phyloP scores from a whole-genome alignment of 2,113 vertebrate species.

The Ariopsis seemanni region DNA sequence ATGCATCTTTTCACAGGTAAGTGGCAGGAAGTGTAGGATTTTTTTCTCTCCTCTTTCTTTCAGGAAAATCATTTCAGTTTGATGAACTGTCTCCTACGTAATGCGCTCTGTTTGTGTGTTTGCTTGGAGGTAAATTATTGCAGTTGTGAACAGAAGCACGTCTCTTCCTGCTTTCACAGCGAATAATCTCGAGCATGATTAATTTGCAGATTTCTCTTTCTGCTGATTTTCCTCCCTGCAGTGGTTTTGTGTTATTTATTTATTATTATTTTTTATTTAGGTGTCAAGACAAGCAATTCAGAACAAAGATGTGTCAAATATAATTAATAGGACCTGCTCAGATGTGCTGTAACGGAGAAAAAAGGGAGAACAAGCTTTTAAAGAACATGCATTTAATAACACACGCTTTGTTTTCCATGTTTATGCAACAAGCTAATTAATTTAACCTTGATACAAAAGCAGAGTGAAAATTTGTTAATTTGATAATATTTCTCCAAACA shows the following conservation, averaged over 20 bases:
- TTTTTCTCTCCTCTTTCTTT: slow-evolving; percentile 56
- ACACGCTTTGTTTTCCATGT: slow-evolving; percentile 11
- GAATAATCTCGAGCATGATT: slow-evolving; percentile 66
- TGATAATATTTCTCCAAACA: neutral
- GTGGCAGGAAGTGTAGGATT: slow-evolving; percentile 33
- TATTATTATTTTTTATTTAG: slow-evolving; percentile 36
- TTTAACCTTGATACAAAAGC: neutral
- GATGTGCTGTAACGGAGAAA: slow-evolving; percentile 33
- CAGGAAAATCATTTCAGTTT: slow-evolving; percentile 19
- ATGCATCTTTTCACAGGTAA: slow-evolving; percentile 63
- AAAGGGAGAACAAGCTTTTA: slow-evolving; percentile 21
- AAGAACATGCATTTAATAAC: slow-evolving; percentile 3
- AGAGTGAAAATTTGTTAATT: neutral
- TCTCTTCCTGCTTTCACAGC: slow-evolving; percentile 59
- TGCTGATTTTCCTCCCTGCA: slow-evolving; percentile 45
- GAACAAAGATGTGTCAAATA: slow-evolving; percentile 44
- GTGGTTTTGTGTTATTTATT: slow-evolving; percentile 20
- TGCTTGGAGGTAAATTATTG: slow-evolving; percentile 42
- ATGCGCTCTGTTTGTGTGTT: slow-evolving; percentile 49
- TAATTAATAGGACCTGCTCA: slow-evolving; percentile 55
- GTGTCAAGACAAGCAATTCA: slow-evolving; percentile 48
- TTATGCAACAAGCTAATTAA: neutral
- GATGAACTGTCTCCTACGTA: slow-evolving; percentile 49
- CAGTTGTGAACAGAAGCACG: slow-evolving; percentile 45
- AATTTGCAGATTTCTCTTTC: slow-evolving; percentile 63